Evolutionary conservation across 2,113 vertebrate genomes (phyloP), one percentile per base, ranked within the genome.

Genomic region (Entelurus aequoreus): DNA sequence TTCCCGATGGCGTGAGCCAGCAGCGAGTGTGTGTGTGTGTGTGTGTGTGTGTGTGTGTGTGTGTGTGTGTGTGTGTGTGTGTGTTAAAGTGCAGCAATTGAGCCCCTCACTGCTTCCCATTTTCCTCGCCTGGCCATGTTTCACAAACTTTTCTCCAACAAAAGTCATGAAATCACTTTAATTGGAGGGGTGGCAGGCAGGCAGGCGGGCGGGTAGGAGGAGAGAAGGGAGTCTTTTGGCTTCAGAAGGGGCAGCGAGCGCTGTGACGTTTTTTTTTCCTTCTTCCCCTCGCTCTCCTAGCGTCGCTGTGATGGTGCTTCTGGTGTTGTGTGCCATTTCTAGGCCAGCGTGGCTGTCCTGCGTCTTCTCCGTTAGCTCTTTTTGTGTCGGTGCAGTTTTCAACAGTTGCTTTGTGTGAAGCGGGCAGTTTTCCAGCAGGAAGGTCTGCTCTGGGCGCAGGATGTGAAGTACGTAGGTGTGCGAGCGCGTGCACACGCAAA

Each of bases 131-230:
- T 53, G 36, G 13, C 35, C 12, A 37, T 66, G 63, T 76, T 66
- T 63, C 48, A 52, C 16, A 84, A 88, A 88, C 69, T 86, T 88
- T 84, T 78, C 60, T 79, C 38, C 48, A 73, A 75, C 76, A 75
- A 80, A 82, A 76, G 65, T 81, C 81, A 79, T 71, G 56, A 64
- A 72, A 74, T 49, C 50, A 69, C 61, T 77, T 54, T 54, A 40
- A 51, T 58, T 52, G 54, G 37, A 37, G 37, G 55, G 51, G 10
- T 1, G 36, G 14, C 8, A 13, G 47, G 35, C n/a, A n/a, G n/a
- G n/a, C 67, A 61, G 74, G 74, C 59, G 67, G 74, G 74, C 59
- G 67, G 74, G 72, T 65, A 56, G 60, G 65, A 35, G 49, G 57
- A 70, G 65, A 63, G 55, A 65, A 69, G 63, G 72, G 58, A 64